A percentile compares a stretch with the other conserved stretches of the same genome.
These are phyloP conservation scores for Scytalopus superciliaris DNA, from an alignment of 2,113 vertebrate species.

Conservation along the genomic window DNA sequence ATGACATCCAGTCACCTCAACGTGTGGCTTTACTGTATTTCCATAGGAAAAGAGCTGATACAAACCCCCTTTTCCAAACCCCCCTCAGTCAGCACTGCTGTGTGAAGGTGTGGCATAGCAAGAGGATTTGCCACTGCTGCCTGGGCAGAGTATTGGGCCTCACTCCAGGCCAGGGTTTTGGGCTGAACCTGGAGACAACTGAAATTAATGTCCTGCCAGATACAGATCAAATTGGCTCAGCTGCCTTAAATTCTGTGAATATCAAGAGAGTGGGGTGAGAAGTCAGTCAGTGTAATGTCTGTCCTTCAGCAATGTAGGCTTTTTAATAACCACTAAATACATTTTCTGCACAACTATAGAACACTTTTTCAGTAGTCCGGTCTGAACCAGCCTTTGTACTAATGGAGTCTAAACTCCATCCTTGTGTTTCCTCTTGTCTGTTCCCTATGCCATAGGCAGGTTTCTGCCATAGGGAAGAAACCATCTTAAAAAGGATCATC, in stretches of 20 bases:
- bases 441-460: not conserved
- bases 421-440: not conserved
- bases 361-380: not conserved
- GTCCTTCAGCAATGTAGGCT: not conserved
- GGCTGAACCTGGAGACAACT: not conserved
- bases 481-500: not conserved
- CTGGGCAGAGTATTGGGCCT: not conserved
- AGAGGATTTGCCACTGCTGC: not conserved
- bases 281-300: not conserved
- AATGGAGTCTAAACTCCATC: not conserved
- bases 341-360: not conserved
- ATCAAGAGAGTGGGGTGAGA: not conserved
- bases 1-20: not conserved
- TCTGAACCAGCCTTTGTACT: not conserved
- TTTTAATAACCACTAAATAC: not conserved
- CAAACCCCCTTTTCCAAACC: not conserved
- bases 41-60: not conserved
- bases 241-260: not conserved
- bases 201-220: not conserved
- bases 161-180: not conserved
- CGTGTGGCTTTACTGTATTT: not conserved
- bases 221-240: not conserved
- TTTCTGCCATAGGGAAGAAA: not conserved
- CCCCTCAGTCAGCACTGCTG: not conserved
- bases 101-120: not conserved